Evolutionary conservation across 2,113 vertebrate species (phyloP).

Genomic region (Periophthalmodon schlosseri): DNA sequence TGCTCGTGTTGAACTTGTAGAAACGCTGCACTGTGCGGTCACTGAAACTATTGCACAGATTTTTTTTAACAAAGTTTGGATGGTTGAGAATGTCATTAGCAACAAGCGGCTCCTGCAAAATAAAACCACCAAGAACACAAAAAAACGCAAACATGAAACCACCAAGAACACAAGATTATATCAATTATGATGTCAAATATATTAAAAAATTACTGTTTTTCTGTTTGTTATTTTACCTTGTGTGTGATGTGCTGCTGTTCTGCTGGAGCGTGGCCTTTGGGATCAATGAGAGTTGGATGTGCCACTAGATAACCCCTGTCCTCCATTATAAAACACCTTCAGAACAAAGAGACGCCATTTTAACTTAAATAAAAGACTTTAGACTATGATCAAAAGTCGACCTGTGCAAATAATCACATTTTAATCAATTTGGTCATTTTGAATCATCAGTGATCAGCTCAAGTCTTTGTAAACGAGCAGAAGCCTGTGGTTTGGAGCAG

Average conservation of each 20-base stretch:
- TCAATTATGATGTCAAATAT: no score
- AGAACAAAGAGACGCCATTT: conserved; percentile 10
- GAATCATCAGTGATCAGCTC: no score
- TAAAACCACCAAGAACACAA: no score
- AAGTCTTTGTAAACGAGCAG: no score
- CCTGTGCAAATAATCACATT: no score
- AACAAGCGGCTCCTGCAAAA: conserved; percentile 91
- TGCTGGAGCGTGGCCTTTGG: conserved; percentile 95
- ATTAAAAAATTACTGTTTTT: neutral
- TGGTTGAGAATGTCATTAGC: conserved; percentile 98
- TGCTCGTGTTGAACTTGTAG: conserved; percentile 98
- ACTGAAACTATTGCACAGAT: conserved; percentile 98
- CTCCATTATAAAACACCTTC: conserved; percentile 98
- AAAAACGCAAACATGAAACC: neutral
- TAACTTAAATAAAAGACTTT: no score
- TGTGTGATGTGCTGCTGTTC: conserved; percentile 99
- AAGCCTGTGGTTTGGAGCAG: no score
- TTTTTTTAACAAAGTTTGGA: conserved; percentile 98
- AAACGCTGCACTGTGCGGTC: conserved; percentile 97
- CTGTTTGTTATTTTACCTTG: conserved; percentile 80
- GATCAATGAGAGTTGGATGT: conserved; percentile 97
- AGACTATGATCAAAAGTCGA: no score
- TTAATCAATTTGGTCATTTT: no score
- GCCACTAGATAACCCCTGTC: conserved; percentile 97
- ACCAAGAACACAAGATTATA: neutral